These are phyloP conservation scores for Pecten maximus DNA, from an alignment of 2,888 invertebrate genomes.

Conservation along the genomic window DNA sequence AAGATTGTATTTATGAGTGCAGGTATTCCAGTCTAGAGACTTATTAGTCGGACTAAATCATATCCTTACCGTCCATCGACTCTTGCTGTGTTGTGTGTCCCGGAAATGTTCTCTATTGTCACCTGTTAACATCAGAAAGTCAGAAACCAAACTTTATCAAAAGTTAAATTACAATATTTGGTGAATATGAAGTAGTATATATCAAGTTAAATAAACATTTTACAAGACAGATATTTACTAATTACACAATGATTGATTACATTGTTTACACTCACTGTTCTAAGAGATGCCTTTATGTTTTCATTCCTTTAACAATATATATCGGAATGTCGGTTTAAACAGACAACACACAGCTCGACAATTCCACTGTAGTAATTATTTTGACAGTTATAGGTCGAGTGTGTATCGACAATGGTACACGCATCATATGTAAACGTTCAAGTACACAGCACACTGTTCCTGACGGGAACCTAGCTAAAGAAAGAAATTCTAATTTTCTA, in stretches of 20 bases:
- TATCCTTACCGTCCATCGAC: slow-evolving; percentile 9
- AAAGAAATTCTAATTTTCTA: not conserved
- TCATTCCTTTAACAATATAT: not conserved
- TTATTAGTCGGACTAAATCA: no score
- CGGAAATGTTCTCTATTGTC: slow-evolving; percentile 18
- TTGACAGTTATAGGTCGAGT: not conserved
- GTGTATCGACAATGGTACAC: not conserved
- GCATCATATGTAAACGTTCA: not conserved
- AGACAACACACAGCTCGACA: not conserved
- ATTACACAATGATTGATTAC: no score
- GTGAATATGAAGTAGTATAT: no score
- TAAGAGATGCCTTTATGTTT: no score
- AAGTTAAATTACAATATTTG: no score
- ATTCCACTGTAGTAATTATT: not conserved
- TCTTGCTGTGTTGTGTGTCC: not conserved
- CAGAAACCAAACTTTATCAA: no score
- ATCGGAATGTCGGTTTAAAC: not conserved
- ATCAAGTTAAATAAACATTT: no score
- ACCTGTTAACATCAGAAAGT: not conserved
- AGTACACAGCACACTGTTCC: not conserved
- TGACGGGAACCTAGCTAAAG: not conserved
- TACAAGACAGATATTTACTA: no score
- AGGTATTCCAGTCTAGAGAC: no score
- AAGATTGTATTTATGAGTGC: no score
- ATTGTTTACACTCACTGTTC: no score